Evolutionary conservation across 2,888 invertebrate species (phyloP), one percentile per base, ranked within the genome.

Genomic region (Philereme transversata): DNA sequence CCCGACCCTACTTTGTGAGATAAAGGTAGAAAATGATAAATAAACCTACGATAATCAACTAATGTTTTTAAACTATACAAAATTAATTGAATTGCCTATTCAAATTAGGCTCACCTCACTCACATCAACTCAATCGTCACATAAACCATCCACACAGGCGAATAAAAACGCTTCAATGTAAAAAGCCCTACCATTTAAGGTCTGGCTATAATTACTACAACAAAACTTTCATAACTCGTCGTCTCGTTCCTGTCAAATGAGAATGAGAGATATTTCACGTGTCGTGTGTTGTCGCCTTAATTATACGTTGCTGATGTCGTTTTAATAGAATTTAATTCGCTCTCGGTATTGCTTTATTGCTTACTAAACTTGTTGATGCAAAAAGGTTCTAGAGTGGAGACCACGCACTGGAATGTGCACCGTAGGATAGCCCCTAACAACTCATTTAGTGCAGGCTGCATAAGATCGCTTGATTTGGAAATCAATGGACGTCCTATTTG

Each of bases 301-400:
- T 90, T 86, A 83, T 79, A 87, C 71, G 76, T 82, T 83, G 77
- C 82, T 73, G 81, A 80, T 82, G 80, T 84, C 84, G 81, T 81
- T 79, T 75, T 90, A 89, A 90, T 90, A 87, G 86, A 90, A 85
- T 90, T 88, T 88, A 88, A 90, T 91, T 88, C 81, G 73, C 66
- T 68, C 71, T 75, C 72, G 76, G 72, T 75, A 71, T 62, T 71
- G 73, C 69, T 66, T 69, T 65, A 66, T 65, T 64, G 69, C 71
- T 75, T 70, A 75, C 69, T 69, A 66, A 83, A 82, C 81, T 76
- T 62, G 81, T 81, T 81, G 45, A 36, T 33, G 44, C 55, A 36
- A 47, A 38, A 41, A 38, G 35, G 34, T n/a, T 40, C 48, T n/a
- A n/a, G 36, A 41, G 38, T n/a, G 9, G 33, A 36, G 36, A 34